Conservation (phyloP, 2,888 invertebrate species). For the Scaptomyza parva region DNA sequence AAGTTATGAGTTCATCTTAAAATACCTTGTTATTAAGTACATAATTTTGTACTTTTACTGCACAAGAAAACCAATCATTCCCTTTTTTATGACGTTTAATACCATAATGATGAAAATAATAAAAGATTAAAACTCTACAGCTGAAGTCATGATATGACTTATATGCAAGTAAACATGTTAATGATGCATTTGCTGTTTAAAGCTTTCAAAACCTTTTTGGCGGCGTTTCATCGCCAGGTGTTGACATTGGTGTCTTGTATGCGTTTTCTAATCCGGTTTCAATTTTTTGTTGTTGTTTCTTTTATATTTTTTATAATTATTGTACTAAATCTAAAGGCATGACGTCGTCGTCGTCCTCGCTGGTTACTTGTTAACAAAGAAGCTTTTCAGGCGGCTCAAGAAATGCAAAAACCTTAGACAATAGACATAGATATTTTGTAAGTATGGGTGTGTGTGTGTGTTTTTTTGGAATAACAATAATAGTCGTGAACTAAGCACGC, state of each 20-base stretch:
- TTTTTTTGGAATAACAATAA: conserved; percentile 31
- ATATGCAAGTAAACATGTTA: neutral
- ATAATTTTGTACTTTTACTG: no score
- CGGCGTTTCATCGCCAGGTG: conserved; percentile 49
- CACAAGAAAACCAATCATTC: no score
- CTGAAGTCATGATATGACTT: conserved; percentile 31
- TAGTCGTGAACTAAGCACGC: conserved; percentile 65
- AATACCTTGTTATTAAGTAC: neutral
- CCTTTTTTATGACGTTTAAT: no score
- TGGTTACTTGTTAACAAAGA: conserved; percentile 45
- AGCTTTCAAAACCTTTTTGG: conserved; percentile 13
- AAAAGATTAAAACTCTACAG: neutral
- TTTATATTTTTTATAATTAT: conserved; percentile 51
- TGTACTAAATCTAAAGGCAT: conserved; percentile 61
- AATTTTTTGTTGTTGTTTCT: conserved; percentile 20
- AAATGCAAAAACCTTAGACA: conserved; percentile 63
- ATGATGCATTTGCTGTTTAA: conserved; percentile 10
- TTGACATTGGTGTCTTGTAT: conserved; percentile 42
- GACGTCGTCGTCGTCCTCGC: conserved; percentile 62
- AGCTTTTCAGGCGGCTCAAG: conserved; percentile 60
- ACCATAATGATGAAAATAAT: no score
- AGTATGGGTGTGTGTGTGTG: conserved; percentile 1
- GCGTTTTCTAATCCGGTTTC: conserved; percentile 65
- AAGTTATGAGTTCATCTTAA: neutral
- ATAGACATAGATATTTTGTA: conserved; percentile 45